phyloP scores from a whole-genome alignment of 1,140 invertebrate species.

The Coptotermes formosanus region DNA sequence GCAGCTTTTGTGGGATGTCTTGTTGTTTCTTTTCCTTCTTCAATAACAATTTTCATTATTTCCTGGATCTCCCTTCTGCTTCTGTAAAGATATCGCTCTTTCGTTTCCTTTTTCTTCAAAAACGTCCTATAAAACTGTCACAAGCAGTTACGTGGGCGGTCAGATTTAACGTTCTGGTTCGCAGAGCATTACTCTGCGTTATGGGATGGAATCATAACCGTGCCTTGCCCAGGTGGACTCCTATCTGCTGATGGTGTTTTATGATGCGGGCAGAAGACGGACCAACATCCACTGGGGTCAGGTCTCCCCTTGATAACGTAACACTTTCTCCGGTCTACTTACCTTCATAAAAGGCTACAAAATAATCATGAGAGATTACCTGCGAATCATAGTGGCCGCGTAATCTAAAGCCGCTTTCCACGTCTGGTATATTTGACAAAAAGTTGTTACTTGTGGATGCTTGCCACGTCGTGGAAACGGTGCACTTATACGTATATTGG shows the following conservation, averaged over 20 bases:
- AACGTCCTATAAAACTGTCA: constrained; percentile 8
- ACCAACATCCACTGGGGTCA: neutral
- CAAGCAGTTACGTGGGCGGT: neutral
- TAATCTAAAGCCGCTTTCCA: too few relatives aligned
- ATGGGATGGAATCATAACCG: neutral
- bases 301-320: neutral
- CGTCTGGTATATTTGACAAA: too few relatives aligned
- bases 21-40: neutral
- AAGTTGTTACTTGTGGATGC: too few relatives aligned
- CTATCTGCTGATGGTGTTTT: neutral
- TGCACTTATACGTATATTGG: too few relatives aligned
- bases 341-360: too few relatives aligned
- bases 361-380: too few relatives aligned
- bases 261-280: neutral
- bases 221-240: neutral
- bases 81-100: neutral
- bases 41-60: constrained; percentile 1
- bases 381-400: too few relatives aligned
- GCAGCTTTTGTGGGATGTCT: neutral
- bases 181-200: neutral
- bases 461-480: too few relatives aligned
- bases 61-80: neutral
- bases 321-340: too few relatives aligned
- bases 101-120: neutral
- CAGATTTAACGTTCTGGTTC: neutral